Evolutionary conservation across 1,140 invertebrate genomes (phyloP), one percentile per base, ranked within the genome.

Genomic region (Delia radicum): DNA sequence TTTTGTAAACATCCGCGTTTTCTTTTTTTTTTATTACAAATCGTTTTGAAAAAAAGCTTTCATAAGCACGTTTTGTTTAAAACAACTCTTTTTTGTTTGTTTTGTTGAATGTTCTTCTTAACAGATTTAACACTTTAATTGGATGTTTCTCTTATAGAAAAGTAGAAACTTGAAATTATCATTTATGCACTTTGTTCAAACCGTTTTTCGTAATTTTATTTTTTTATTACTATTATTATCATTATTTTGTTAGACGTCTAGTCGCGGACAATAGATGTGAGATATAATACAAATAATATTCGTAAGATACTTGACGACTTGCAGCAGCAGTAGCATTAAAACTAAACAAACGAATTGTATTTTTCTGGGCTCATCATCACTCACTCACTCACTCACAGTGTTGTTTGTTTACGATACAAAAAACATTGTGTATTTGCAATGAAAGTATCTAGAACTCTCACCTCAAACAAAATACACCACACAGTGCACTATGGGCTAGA

Each of bases 361-460:
- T 21, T 55, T 55, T 55, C 48, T 55, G 48, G 48, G 48, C 48
- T 55, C 48, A 55, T 55, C 48, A 55, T 55, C 48, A 55, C n/a
- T 55, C 48, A 55, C 21, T 55, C 48, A 21, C n/a, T 55, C n/a
- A 18, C 15, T 48, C 18, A 55, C 48, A 55, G 48, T 55, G 46
- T 24, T 55, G 18, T 55, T n/a, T 55, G 48, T 55, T 55, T 55
- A 55, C 48, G 24, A 18, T 55, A 21, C 12, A 21, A 21, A 55
- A 42, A 55, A 55, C n/a, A 55, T 55, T 27, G 26, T 65, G 65
- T 69, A 69, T 69, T 69, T 69, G 65, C 80, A 80, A 81, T 77
- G 77, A 84, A 84, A 81, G 82, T 84, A 82, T 84, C 80, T 84
- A 84, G 82, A 84, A 84, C 82, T 81, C 78, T 77, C 76, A 75